phyloP scores from a whole-genome alignment of 2,888 invertebrate species.

The Odontothrips loti region DNA sequence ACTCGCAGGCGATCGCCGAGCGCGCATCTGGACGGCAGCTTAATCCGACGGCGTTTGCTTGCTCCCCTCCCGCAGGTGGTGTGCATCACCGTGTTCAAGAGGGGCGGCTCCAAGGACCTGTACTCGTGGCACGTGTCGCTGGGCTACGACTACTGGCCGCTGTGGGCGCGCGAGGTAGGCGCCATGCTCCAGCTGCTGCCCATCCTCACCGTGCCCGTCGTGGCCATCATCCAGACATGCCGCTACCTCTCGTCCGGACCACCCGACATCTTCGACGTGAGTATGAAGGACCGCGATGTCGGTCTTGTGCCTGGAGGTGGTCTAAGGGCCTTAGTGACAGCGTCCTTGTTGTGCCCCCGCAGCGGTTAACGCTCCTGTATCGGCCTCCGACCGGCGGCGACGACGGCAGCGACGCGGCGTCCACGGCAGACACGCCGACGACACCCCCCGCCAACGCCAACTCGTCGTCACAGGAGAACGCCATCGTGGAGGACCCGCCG shows the following conservation, averaged over 20 bases:
- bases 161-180: constrained; percentile 74
- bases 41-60: too few relatives aligned
- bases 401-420: constrained; percentile 36
- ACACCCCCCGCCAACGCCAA: too few relatives aligned
- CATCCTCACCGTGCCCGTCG: constrained; percentile 66
- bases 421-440: not conserved
- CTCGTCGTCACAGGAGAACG: not conserved
- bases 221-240: constrained; percentile 68
- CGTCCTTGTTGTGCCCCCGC: constrained; percentile 35
- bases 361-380: constrained; percentile 81
- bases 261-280: constrained; percentile 81
- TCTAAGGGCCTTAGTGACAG: not conserved
- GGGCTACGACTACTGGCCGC: constrained; percentile 67
- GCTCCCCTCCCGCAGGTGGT: constrained; percentile 50
- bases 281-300: constrained; percentile 41
- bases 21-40: too few relatives aligned
- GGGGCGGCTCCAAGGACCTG: constrained; percentile 61
- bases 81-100: constrained; percentile 67
- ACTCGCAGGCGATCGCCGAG: too few relatives aligned
- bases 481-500: constrained; percentile 67
- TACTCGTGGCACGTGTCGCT: constrained; percentile 61
- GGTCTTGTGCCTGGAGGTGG: not conserved
- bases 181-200: constrained; percentile 72
- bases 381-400: constrained; percentile 62
- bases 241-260: constrained; percentile 77